Base-by-base conservation (phyloP, 2,113 vertebrate genomes). In the Spea bombifrons region DNA sequence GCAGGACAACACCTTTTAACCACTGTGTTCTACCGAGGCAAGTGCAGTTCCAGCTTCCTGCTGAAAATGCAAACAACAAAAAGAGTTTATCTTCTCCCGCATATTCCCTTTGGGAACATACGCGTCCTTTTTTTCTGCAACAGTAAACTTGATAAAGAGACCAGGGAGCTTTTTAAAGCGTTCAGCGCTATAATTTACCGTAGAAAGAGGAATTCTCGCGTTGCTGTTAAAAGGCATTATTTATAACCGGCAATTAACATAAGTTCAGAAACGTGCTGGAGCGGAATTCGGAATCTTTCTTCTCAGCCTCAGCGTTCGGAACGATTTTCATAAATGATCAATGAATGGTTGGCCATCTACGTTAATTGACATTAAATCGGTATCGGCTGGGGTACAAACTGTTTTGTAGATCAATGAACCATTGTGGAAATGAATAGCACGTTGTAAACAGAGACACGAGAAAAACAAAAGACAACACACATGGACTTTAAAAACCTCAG, bases 111-210 rank as follows among this genome's bases (percentile, higher is more conserved):
- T 30, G 16, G 5, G 4, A 43, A 55, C 43, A 71, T 52, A 71
- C 12, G 30, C 8, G 8, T 71, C 70, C 50, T 49, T n/a, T 49
- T 30, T 16, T 47, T 49, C 47, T 8, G 48, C 50, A 53, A 71
- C 17, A 71, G 16, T 55, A 71, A 70, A 70, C 48, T 17, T 70
- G 48, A 70, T 52, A 70, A 70, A 70, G 66, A 67, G 68, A 30
- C 68, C n/a, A 17, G 68, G 15, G 68, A 8, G 10, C 47, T 10
- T 70, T 50, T 17, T 16, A 50, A 30, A 30, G 15, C n/a, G 7
- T 49, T 13, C 47, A 12, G 46, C 3, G 7, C 3, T 9, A 52
- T 70, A 50, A 50, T 70, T 70, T 17, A 70, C 47, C 5, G 16
- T 15, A 8, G 8, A 13, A 52, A 49, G 15, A 70, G 30, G 68